A percentile compares a stretch with the other conserved stretches of the same genome.
Evolutionary conservation across 2,888 invertebrate genomes (phyloP).

Genomic region (Trissoscelio sp.): DNA sequence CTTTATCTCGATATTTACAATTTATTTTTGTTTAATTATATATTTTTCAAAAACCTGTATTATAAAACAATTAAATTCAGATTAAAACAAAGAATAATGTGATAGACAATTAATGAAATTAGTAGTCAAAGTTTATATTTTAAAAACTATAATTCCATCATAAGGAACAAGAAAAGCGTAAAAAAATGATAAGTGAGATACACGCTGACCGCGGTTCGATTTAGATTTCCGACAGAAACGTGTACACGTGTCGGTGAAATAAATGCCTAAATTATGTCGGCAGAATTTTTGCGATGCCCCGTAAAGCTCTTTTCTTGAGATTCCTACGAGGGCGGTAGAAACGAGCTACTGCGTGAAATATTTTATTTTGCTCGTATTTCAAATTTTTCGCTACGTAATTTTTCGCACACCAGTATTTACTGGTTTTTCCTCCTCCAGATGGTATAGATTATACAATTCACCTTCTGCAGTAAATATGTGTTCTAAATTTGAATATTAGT

Average conservation of each 20-base stretch:
- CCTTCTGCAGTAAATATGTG: neutral
- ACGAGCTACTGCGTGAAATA: constrained; percentile 40
- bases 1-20: no score
- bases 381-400: constrained; percentile 33
- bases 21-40: no score
- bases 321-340: constrained; percentile 25
- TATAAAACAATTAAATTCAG: no score
- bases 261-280: constrained; percentile 54
- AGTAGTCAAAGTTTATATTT: no score
- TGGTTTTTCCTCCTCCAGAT: neutral
- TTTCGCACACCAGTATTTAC: constrained; percentile 2
- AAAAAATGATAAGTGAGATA: constrained; percentile 20
- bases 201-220: constrained; percentile 26
- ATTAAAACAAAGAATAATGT: no score
- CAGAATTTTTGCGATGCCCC: constrained; percentile 38
- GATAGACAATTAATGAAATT: no score
- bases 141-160: neutral
- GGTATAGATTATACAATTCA: neutral
- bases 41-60: no score
- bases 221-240: constrained; percentile 31
- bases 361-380: constrained; percentile 51
- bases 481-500: neutral
- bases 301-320: constrained; percentile 44
- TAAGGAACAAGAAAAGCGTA: constrained; percentile 15
- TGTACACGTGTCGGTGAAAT: constrained; percentile 22